A percentile compares a stretch with the other conserved stretches of the same genome.
Evolutionary conservation across 2,113 vertebrate species (phyloP).

Genomic region (Callaeas wilsoni): DNA sequence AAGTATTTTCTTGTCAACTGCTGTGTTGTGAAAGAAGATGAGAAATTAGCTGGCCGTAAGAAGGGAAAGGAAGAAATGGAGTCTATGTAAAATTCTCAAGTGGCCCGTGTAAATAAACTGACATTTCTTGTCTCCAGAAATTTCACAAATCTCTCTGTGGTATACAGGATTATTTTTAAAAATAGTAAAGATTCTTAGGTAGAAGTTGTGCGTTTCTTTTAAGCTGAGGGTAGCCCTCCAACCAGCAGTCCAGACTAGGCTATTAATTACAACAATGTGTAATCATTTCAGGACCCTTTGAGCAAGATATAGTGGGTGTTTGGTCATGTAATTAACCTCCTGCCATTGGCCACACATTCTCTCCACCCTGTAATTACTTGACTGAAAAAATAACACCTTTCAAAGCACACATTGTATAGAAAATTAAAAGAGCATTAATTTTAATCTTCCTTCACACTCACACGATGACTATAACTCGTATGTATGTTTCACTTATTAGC

Average conservation of each 20-base stretch:
- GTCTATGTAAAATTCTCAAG: background rate
- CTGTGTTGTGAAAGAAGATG: background rate
- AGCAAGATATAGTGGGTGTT: conserved; percentile 16
- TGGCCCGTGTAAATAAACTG: background rate
- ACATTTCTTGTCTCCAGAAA: background rate
- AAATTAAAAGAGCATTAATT: conserved; percentile 8
- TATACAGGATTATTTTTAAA: background rate
- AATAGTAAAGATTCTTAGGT: background rate
- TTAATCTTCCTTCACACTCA: background rate
- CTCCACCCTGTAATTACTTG: conserved; percentile 40
- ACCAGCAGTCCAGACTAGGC: background rate
- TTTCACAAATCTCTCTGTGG: background rate
- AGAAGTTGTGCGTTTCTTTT: background rate
- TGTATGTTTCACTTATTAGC: background rate
- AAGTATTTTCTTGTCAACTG: background rate
- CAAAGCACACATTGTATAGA: background rate
- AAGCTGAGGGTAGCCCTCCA: background rate
- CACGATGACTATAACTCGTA: background rate
- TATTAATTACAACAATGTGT: background rate
- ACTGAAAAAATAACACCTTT: conserved; percentile 8
- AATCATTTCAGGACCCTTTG: conserved; percentile 16
- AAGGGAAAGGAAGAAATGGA: background rate
- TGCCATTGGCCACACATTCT: background rate
- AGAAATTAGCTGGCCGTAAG: background rate
- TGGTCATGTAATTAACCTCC: conserved; percentile 41